phyloP scores from a whole-genome alignment of 2,888 invertebrate genomes.

The Polymixis lichenea region DNA sequence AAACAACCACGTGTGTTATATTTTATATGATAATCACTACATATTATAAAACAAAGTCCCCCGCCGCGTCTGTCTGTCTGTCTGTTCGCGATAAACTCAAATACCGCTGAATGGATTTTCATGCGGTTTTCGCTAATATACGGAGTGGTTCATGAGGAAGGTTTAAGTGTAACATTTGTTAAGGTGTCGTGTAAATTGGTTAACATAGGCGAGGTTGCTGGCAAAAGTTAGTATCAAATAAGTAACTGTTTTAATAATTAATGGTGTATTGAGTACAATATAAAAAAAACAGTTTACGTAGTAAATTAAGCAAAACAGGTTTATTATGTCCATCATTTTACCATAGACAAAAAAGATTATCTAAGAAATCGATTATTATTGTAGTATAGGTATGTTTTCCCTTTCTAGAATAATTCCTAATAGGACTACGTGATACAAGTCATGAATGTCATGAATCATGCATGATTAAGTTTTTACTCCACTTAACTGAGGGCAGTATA shows the following conservation, averaged over 20 bases:
- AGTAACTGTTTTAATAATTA: conserved; percentile 32
- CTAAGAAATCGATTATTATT: conserved; percentile 22
- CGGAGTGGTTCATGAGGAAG: too few species aligned
- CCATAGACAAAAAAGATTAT: neutral
- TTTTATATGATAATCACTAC: conserved; percentile 17
- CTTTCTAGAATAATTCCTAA: neutral
- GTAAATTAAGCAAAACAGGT: conserved; percentile 2
- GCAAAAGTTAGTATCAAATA: too few species aligned
- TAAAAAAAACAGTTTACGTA: conserved; percentile 2
- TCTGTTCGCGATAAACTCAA: too few species aligned
- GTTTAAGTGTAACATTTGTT: too few species aligned
- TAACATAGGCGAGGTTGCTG: too few species aligned
- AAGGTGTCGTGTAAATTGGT: too few species aligned
- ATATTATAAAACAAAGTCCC: too few species aligned
- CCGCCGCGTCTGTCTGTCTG: too few species aligned
- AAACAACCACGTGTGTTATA: conserved; percentile 36
- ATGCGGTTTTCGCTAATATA: too few species aligned
- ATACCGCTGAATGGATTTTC: too few species aligned
- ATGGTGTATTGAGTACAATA: conserved; percentile 2
- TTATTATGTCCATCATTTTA: neutral
- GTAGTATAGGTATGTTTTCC: neutral
- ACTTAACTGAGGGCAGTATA: neutral
- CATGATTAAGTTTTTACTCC: neutral
- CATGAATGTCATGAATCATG: conserved; percentile 28
- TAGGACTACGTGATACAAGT: conserved; percentile 26